Conservation (phyloP, 2,888 invertebrate genomes). For the Idaea straminata region DNA sequence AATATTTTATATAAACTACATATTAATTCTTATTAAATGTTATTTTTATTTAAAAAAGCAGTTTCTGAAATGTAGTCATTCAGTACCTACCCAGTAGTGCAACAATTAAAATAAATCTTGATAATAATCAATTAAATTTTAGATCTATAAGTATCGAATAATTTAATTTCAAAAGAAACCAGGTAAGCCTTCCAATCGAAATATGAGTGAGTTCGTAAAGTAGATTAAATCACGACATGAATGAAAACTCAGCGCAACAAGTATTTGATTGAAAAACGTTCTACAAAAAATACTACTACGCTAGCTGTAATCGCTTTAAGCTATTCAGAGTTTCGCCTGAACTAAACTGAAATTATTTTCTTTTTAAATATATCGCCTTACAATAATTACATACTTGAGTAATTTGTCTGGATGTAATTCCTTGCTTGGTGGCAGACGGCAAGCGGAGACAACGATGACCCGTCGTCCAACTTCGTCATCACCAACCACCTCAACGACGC, state of each 20-base stretch:
- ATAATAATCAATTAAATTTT: no score
- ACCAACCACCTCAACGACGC: slow-evolving; percentile 82
- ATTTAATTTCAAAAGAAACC: no score
- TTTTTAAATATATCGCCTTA: no score
- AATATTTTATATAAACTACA: no score
- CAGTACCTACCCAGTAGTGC: no score
- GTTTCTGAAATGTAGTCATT: no score
- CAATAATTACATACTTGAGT: slow-evolving; percentile 47
- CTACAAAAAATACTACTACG: not conserved
- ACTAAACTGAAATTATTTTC: not conserved
- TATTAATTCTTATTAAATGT: no score
- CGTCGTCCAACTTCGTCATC: slow-evolving; percentile 90
- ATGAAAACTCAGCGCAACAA: not conserved
- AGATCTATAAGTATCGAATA: no score
- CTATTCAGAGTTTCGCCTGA: not conserved
- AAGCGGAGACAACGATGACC: slow-evolving; percentile 97
- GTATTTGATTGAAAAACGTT: not conserved
- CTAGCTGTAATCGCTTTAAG: not conserved
- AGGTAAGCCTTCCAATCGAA: no score
- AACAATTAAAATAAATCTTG: no score
- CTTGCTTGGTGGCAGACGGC: slow-evolving; percentile 87
- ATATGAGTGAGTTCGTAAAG: not conserved
- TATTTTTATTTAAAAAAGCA: no score
- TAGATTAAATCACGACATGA: not conserved
- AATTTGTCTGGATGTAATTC: slow-evolving; percentile 82